Conservation (phyloP, 64 coral and sea anemone genomes). For the Pocillopora verrucosa region DNA sequence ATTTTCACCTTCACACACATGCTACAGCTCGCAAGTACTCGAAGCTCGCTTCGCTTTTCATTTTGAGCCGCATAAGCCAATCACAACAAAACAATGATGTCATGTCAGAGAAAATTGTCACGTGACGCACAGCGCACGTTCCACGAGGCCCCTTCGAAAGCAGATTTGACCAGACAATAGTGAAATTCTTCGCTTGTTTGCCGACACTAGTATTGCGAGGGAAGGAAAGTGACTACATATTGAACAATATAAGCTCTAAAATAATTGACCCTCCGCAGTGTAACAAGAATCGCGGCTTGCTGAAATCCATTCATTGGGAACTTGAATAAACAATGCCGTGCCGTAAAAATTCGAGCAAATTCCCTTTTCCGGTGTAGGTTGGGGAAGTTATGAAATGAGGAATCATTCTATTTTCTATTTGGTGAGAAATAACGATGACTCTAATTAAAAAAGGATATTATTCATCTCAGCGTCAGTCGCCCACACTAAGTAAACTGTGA, state of each 20-base stretch:
- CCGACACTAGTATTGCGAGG: constrained; percentile 1
- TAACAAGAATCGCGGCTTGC: background rate
- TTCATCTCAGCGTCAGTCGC: background rate
- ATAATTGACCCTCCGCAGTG: background rate
- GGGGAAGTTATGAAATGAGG: background rate
- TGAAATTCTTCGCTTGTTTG: constrained; percentile 14
- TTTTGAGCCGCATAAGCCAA: constrained; percentile 36
- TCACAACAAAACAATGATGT: constrained; percentile 46
- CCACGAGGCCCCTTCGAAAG: constrained; percentile 13
- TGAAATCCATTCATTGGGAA: background rate
- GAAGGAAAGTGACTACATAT: background rate
- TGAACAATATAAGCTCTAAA: background rate
- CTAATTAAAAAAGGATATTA: background rate
- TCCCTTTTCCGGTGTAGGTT: background rate
- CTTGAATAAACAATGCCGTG: background rate
- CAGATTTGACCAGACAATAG: background rate
- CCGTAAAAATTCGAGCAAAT: background rate
- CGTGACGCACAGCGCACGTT: constrained; percentile 20
- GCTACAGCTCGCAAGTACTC: background rate
- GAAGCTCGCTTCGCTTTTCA: constrained; percentile 42
- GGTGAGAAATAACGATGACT: background rate
- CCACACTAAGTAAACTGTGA: background rate
- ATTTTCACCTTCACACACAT: constrained; percentile 16
- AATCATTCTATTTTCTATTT: background rate
- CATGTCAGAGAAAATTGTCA: constrained; percentile 26